These are phyloP conservation scores for Tyrophagus putrescentiae DNA, from an alignment of 1,140 invertebrate genomes.

Conservation along the genomic window DNA sequence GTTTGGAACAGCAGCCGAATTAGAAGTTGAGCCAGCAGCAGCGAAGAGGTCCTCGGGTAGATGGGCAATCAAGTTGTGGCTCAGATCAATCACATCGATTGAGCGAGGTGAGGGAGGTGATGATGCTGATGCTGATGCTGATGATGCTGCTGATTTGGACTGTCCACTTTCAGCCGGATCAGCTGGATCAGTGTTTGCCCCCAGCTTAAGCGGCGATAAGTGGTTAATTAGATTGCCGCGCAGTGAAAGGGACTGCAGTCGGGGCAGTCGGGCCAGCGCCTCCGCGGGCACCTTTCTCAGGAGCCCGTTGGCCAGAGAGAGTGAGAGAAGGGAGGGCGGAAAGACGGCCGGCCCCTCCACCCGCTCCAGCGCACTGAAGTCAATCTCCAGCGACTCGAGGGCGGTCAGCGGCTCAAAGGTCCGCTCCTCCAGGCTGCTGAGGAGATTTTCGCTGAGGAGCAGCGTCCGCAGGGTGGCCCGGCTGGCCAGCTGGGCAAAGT, in stretches of 20 bases:
- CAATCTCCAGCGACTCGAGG: conserved; percentile 27
- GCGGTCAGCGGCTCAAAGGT: conserved; percentile 24
- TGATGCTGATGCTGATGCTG: no score
- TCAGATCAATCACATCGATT: conserved; percentile 64
- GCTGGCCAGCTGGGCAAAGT: conserved; percentile 4
- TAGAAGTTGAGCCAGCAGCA: neutral
- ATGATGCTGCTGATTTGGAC: no score
- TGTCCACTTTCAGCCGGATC: no score
- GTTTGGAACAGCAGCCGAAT: neutral
- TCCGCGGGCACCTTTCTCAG: conserved; percentile 47
- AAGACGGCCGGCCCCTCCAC: conserved; percentile 27
- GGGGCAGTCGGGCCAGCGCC: conserved; percentile 43
- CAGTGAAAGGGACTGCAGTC: conserved; percentile 50
- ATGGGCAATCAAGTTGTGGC: conserved; percentile 54
- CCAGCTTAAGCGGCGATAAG: conserved; percentile 23
- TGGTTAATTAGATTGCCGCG: conserved; percentile 45
- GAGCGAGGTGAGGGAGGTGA: conserved; percentile 34
- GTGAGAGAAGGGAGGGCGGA: conserved; percentile 45
- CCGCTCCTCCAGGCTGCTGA: conserved; percentile 22
- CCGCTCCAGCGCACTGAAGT: conserved; percentile 25
- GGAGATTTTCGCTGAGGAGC: conserved; percentile 26
- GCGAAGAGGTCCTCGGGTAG: conserved; percentile 31
- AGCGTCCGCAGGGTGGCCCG: conserved; percentile 21
- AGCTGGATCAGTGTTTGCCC: no score
- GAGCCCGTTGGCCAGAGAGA: conserved; percentile 66